A percentile compares a stretch with the other conserved stretches of the same genome.
phyloP scores from a whole-genome alignment of 2,113 vertebrate genomes.

The Cololabis saira region DNA sequence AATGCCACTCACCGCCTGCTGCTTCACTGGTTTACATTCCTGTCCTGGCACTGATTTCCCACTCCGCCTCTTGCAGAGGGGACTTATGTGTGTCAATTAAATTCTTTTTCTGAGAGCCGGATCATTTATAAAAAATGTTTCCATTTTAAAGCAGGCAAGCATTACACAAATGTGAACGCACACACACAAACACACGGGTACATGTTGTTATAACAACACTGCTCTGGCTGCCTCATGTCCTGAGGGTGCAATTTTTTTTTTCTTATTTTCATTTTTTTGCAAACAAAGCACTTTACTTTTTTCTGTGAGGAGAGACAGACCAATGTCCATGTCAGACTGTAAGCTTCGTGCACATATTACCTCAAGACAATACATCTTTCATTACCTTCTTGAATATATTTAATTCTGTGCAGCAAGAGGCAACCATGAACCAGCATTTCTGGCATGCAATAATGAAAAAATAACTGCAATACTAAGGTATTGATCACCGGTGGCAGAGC shows the following conservation, averaged over 20 bases:
- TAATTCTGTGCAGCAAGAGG: conserved; percentile 2
- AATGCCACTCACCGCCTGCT: conserved; percentile 62
- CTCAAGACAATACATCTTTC: conserved; percentile 26
- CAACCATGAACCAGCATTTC: conserved; percentile 6
- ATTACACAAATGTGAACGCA: background rate
- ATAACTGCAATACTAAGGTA: background rate
- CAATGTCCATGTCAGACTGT: conserved; percentile 22
- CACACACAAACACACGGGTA: conserved; percentile 15
- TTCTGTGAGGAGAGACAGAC: conserved; percentile 23
- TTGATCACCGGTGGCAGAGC: background rate
- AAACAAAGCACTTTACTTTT: conserved; percentile 46
- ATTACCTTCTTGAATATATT: conserved; percentile 8
- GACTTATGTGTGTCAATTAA: conserved; percentile 23
- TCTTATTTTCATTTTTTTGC: conserved; percentile 35
- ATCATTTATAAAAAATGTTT: conserved; percentile 26
- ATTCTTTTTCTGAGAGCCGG: conserved; percentile 3
- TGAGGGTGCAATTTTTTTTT: conserved; percentile 31
- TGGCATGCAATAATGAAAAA: background rate
- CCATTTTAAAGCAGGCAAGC: conserved; percentile 7
- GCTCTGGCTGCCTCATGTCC: conserved; percentile 42
- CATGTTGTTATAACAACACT: conserved; percentile 26
- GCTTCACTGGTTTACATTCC: conserved; percentile 62
- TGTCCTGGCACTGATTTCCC: conserved; percentile 52
- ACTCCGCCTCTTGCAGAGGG: conserved; percentile 21
- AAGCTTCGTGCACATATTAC: conserved; percentile 29